These are phyloP conservation scores for Rhinichthys klamathensis DNA, from an alignment of 2,113 vertebrate genomes.

Conservation along the genomic window DNA sequence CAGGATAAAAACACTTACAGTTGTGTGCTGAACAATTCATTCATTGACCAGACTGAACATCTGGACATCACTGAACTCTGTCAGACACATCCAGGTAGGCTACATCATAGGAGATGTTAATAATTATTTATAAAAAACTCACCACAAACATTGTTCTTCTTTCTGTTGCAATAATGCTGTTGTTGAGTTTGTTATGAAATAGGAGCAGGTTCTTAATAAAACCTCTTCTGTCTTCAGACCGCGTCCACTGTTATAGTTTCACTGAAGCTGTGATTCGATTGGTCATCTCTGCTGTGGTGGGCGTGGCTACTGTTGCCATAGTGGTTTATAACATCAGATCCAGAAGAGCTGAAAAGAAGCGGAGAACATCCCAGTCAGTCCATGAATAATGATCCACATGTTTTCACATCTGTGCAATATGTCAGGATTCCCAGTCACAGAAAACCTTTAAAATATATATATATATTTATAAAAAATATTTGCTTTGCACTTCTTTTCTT, in stretches of 20 bases:
- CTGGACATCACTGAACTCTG: background rate
- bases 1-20: background rate
- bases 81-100: background rate
- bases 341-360: background rate
- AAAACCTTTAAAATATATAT: too few species aligned
- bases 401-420: too few species aligned
- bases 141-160: background rate
- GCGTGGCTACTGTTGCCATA: background rate
- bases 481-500: too few species aligned
- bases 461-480: too few species aligned
- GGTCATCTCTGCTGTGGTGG: background rate
- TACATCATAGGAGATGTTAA: background rate
- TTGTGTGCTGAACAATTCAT: background rate
- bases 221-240: background rate
- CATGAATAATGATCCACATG: background rate
- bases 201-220: background rate
- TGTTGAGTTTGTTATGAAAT: background rate
- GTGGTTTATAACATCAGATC: background rate
- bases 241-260: accelerated
- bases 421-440: too few species aligned
- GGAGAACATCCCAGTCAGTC: background rate
- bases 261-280: background rate
- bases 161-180: background rate
- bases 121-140: background rate
- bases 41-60: background rate